Evolutionary conservation across 2,797 vertebrate species (phyloP), one percentile per base, ranked within the genome.

Genomic region (Champsocephalus gunnari): DNA sequence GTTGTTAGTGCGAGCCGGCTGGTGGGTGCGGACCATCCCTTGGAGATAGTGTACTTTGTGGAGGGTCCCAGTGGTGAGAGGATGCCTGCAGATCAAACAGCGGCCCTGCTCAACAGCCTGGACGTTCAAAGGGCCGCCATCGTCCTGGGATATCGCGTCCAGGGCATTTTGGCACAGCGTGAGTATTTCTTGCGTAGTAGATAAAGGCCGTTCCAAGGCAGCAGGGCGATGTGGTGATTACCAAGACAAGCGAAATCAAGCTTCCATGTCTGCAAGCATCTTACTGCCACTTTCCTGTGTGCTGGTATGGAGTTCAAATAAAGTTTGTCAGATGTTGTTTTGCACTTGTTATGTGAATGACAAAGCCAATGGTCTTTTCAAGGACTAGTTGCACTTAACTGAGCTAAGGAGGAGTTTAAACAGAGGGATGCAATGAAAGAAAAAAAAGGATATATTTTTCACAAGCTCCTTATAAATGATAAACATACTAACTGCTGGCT

Each of bases 71-170:
- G 93, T 0, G 97, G 97, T 62, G 94, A 96, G 77, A 95, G 98
- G 71, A 91, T 97, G 38, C 95, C 96, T 38, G 98, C 96, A 0
- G 80, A 90, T 65, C 90, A 93, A 82, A 96, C 96, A 34, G 96
- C 97, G 14, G 90, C 94, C 75, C 88, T 97, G 24, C 96, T 99
- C 66, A 99, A 99, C 92, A 94, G 90, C 79, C 93, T 99, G 21
- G 96, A 99, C 2, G 94, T 99, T 81, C 98, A 99, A 90, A 95
- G 95, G 71, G 98, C 97, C 0, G 98, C 98, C 32, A 99, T 99
- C 67, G 93, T 99, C 81, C 91, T 99, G 38, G 98, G 98, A n/a
- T 98, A 97, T 88, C 97, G 98, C 43, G 96, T 99, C n/a, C 96
- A 97, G 79, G 98, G 97, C 3, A 79, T 94, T 34, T 92, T 99